Base-by-base conservation (phyloP, 92 coral and sea anemone genomes). In the Isaurus tuberculatus region DNA sequence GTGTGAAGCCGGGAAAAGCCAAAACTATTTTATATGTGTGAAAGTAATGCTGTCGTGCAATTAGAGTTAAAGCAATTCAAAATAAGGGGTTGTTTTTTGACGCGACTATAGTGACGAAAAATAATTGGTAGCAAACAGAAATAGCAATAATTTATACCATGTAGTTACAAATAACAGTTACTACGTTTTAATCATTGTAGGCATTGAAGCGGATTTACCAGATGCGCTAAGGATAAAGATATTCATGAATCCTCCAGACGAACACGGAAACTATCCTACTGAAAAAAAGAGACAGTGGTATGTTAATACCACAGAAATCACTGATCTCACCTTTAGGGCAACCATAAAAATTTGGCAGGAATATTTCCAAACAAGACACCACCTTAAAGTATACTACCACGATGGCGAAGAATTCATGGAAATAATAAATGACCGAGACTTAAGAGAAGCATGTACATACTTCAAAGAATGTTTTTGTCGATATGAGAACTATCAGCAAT, bases 201-300 rank as follows among this genome's bases (percentile, higher is more conserved):
- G 28, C 60, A 33, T 74, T 84, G 83, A 84, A 84, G 88, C 43
- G 19, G 55, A 84, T 65, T n/a, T 74, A 14, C 84, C 88, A 32
- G 70, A n/a, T 32, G 75, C 73, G 72, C 68, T 84, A 29, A 49
- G 88, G 46, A 73, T 84, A 23, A 84, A 84, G 73, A 61, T 84
- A 46, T 75, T 84, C 33, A 14, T 84, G 30, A 84, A 84, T 73
- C 88, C 88, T 46, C 73, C 84, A 74, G 88, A 84, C 15, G 72
- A 49, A 49, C 42, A 22, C 30, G 73, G 88, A 13, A 29, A 73
- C 49, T 84, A 70, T 72, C 32, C 88, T 20, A 69, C 75, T 36
- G 53, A 72, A 61, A 70, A 33, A 73, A 84, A 73, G 33, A 69
- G 88, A 20, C 60, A 72, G 42, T 75, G 88, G 88, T 34, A 84